These are phyloP conservation scores for Bufotes viridis DNA, from an alignment of 2,797 vertebrate genomes.

Conservation along the genomic window DNA sequence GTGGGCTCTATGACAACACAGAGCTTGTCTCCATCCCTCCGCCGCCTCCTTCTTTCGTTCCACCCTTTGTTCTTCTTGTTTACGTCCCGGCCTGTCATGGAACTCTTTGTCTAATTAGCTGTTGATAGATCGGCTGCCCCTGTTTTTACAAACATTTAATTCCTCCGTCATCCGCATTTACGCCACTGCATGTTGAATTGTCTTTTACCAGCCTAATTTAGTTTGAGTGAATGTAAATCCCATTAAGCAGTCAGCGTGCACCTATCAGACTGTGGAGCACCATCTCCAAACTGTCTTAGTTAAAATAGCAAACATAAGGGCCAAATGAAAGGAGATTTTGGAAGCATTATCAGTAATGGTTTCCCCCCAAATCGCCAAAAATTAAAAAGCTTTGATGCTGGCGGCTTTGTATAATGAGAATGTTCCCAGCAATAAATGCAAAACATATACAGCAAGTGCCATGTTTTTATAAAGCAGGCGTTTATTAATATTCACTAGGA, in stretches of 20 bases:
- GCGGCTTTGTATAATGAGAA: slow-evolving; percentile 56
- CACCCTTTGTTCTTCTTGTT: slow-evolving; percentile 75
- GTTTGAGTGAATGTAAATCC: slow-evolving; percentile 82
- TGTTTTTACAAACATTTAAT: slow-evolving; percentile 84
- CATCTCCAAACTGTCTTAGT: slow-evolving; percentile 72
- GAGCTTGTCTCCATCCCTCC: slow-evolving; percentile 68
- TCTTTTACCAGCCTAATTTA: slow-evolving; percentile 81
- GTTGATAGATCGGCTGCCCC: slow-evolving; percentile 80
- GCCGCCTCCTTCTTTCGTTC: slow-evolving; percentile 63
- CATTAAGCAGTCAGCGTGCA: slow-evolving; percentile 79
- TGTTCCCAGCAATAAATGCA: slow-evolving; percentile 28
- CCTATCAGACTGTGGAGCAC: slow-evolving; percentile 75
- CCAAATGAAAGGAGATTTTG: slow-evolving; percentile 70
- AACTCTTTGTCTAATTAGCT: slow-evolving; percentile 82
- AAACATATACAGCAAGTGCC: slow-evolving; percentile 27
- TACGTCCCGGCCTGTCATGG: slow-evolving; percentile 74
- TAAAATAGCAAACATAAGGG: slow-evolving; percentile 70
- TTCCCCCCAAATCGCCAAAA: slow-evolving; percentile 64
- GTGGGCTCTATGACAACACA: slow-evolving; percentile 70
- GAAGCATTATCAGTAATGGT: slow-evolving; percentile 66
- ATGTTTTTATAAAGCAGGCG: not conserved
- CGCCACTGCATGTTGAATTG: slow-evolving; percentile 76
- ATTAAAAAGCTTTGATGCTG: slow-evolving; percentile 52
- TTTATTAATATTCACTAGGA: not conserved
- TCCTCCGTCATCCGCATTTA: slow-evolving; percentile 79